phyloP scores from a whole-genome alignment of 2,888 invertebrate genomes.

The Aradus depressus region DNA sequence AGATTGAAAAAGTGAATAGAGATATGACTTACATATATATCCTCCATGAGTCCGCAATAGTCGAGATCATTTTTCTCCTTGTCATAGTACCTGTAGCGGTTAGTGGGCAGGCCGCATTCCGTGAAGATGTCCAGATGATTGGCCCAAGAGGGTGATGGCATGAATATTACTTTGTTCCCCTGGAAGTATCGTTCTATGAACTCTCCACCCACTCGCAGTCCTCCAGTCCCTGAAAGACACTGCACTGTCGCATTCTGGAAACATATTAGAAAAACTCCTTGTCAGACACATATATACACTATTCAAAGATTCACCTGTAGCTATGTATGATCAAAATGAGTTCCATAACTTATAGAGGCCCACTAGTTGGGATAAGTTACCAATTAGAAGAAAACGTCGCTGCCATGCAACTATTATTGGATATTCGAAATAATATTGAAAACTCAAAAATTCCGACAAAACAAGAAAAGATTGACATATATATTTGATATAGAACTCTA shows the following conservation, averaged over 20 bases:
- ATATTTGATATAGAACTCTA: too few relatives aligned
- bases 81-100: constrained; percentile 88
- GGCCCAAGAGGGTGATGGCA: constrained; percentile 94
- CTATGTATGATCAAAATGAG: too few relatives aligned
- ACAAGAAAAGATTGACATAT: too few relatives aligned
- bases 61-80: constrained; percentile 88
- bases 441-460: too few relatives aligned
- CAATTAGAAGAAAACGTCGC: background rate
- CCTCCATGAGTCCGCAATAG: constrained; percentile 76
- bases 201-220: constrained; percentile 81
- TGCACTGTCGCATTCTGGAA: constrained; percentile 55
- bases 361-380: constrained; percentile 12
- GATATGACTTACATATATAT: constrained; percentile 59
- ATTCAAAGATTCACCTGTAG: background rate
- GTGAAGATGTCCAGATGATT: constrained; percentile 94
- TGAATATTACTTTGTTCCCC: constrained; percentile 67
- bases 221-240: constrained; percentile 95
- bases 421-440: too few relatives aligned
- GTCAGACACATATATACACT: too few relatives aligned
- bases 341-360: too few relatives aligned
- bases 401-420: too few relatives aligned
- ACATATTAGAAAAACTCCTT: constrained; percentile 27
- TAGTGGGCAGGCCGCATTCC: constrained; percentile 70
- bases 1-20: too few relatives aligned
- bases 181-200: constrained; percentile 73